These are phyloP conservation scores for Tetramorium alpestre DNA, from an alignment of 1,140 invertebrate species.

Conservation along the genomic window DNA sequence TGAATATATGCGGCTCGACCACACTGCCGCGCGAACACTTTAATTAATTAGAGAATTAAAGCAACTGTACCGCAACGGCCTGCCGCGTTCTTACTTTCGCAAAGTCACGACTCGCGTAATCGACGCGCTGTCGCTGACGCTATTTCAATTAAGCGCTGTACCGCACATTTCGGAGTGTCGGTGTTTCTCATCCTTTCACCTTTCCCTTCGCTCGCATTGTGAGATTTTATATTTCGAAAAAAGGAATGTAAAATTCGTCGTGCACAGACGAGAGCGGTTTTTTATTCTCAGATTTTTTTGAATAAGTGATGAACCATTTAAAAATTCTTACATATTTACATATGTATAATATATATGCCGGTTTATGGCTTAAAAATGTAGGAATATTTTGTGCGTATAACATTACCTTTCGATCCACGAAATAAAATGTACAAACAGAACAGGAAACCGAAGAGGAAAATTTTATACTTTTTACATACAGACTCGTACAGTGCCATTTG, in stretches of 20 bases:
- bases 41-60: conserved; percentile 73
- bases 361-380: neutral
- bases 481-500: neutral
- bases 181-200: conserved; percentile 42
- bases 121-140: conserved; percentile 25
- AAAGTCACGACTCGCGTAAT: conserved; percentile 52
- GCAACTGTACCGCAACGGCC: conserved; percentile 57
- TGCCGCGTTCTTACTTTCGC: conserved; percentile 18
- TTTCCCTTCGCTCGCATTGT: neutral
- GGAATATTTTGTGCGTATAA: neutral
- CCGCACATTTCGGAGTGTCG: neutral
- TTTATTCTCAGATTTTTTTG: neutral
- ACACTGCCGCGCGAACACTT: conserved; percentile 32
- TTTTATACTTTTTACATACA: conserved; percentile 1
- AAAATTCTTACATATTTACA: neutral
- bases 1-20: neutral
- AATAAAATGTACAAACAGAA: neutral
- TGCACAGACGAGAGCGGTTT: neutral
- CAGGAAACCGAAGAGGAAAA: neutral
- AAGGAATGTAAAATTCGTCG: neutral
- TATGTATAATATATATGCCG: neutral
- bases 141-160: conserved; percentile 61
- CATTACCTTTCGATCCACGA: neutral
- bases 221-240: conserved; percentile 14
- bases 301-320: neutral